Base-by-base conservation (phyloP, 2,113 vertebrate species). In the Echinops telfairi region DNA sequence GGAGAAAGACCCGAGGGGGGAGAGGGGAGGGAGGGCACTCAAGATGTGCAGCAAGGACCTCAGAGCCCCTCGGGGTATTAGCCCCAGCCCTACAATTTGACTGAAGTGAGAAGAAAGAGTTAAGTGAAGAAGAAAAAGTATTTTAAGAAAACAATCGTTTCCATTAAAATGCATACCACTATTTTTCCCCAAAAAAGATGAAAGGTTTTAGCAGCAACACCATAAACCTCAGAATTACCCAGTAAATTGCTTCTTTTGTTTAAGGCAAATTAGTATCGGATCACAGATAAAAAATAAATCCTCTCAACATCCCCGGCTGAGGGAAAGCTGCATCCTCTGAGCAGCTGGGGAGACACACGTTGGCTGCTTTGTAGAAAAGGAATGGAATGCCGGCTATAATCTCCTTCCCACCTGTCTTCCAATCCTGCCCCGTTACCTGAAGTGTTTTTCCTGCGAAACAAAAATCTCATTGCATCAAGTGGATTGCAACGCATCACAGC, bases 211-310 rank as follows among this genome's bases (percentile, higher is more conserved):
- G 2, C 22, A 29, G n/a, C 93, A 92, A 93, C 64, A 93, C 53
- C 57, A 11, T 29, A 77, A 83, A 81, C 81, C 88, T 95, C 93
- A 70, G 81, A 93, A 91, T 89, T 43, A 43, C 64, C 71, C 2
- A 15, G 19, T 76, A 84, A 94, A 79, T 88, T 47, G 38, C 36
- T 79, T 90, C 94, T 89, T 88, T 83, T 92, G 81, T 92, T 92
- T 85, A 76, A 94, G 70, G 47, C 57, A 95, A 94, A 95, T 94
- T 40, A 94, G 70, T 76, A 96, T 23, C 6, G 8, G 58, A 76
- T 93, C 88, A 71, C 62, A 75, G 77, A 75, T 82, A 38, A 82
- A 71, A 84, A 92, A 53, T n/a, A 78, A 73, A n/a, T 29, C 73
- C 94, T 75, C 83, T 68, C 66, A 0, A 15, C 22, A 20, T 8